Conservation (phyloP, 2,797 vertebrate genomes). For the Sebastes steindachneri region DNA sequence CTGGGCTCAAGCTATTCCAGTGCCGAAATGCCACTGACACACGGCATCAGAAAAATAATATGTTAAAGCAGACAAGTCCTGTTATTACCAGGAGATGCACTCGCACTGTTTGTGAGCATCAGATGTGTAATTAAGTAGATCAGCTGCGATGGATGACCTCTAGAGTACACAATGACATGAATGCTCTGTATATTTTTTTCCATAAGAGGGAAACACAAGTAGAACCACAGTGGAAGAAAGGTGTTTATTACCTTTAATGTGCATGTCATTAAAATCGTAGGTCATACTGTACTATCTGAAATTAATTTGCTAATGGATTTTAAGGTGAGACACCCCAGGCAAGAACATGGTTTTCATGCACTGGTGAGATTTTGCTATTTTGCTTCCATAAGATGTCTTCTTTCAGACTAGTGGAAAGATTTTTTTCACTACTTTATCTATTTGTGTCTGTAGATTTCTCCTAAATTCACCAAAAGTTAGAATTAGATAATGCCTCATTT, state of each 20-base stretch:
- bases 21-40: slow-evolving; percentile 1
- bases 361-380: no score
- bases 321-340: no score
- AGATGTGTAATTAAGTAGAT: neutral
- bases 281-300: neutral
- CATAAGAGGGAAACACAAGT: neutral
- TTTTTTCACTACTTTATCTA: no score
- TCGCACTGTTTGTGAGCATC: neutral
- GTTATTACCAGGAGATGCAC: neutral
- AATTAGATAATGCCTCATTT: no score
- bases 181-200: neutral
- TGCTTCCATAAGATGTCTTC: no score
- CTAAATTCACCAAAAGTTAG: no score
- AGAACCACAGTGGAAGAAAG: neutral
- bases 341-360: no score
- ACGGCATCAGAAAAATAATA: slow-evolving; percentile 1
- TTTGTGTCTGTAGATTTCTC: no score
- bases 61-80: neutral
- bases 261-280: neutral
- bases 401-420: no score
- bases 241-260: neutral
- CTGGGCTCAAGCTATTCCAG: neutral
- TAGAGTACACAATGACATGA: neutral
- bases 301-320: neutral
- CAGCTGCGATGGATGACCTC: neutral